Conservation (phyloP, 1,140 invertebrate genomes). For the Telenomus remus region DNA sequence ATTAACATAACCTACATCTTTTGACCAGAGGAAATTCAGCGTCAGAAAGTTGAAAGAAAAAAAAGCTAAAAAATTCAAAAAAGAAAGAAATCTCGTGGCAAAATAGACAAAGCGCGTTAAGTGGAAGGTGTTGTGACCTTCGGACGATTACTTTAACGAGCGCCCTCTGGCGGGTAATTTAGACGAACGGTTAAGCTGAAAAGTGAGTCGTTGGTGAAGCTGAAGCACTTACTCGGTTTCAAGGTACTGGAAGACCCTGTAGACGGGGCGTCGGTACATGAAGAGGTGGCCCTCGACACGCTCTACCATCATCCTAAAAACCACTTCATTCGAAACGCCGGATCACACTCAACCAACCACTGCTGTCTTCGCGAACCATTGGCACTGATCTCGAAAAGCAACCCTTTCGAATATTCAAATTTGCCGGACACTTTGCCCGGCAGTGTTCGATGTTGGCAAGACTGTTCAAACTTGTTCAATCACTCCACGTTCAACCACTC, state of each 20-base stretch:
- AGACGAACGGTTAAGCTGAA: conserved; percentile 16
- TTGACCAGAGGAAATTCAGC: no score
- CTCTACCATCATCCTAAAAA: conserved; percentile 78
- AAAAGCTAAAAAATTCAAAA: no score
- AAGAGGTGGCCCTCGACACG: conserved; percentile 81
- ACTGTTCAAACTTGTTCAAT: conserved; percentile 29
- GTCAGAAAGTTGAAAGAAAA: no score
- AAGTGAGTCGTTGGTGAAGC: conserved; percentile 39
- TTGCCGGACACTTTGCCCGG: conserved; percentile 14
- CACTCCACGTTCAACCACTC: conserved; percentile 16
- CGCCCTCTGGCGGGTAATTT: conserved; percentile 7
- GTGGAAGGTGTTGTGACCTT: not conserved
- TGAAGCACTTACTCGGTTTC: conserved; percentile 78
- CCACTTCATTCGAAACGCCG: conserved; percentile 70
- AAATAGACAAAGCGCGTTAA: not conserved
- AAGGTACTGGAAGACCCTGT: conserved; percentile 85
- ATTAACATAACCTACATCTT: no score
- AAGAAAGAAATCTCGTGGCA: no score
- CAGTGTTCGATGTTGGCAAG: not conserved
- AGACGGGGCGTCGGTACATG: conserved; percentile 84
- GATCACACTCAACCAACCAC: conserved; percentile 60
- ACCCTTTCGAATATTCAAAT: conserved; percentile 32
- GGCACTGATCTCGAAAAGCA: conserved; percentile 5
- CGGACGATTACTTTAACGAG: conserved; percentile 11
- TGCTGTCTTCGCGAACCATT: conserved; percentile 28